Evolutionary conservation across 2,113 vertebrate species (phyloP).

Genomic region (Erinaceus europaeus): DNA sequence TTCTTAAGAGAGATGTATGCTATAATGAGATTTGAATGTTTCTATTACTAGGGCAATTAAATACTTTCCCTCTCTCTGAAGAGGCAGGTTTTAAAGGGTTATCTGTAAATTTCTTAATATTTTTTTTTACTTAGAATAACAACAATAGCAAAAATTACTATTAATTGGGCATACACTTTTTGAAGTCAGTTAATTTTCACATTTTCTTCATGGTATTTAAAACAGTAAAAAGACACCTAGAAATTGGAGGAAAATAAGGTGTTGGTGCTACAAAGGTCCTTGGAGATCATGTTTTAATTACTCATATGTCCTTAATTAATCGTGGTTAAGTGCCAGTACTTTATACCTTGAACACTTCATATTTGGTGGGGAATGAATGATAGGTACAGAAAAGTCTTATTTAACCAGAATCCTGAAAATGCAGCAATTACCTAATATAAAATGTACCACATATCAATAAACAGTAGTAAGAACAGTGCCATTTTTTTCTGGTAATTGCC

Average conservation of each 20-base stretch:
- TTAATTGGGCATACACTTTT: neutral
- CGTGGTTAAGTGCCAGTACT: neutral
- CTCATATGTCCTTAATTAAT: neutral
- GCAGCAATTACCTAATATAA: neutral
- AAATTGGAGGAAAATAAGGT: neutral
- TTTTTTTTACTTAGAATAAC: neutral
- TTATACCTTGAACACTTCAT: neutral
- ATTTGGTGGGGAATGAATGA: neutral
- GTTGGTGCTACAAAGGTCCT: neutral
- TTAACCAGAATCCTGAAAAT: neutral
- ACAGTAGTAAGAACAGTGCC: neutral
- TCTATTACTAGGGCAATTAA: slow-evolving; percentile 47
- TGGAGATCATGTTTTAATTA: neutral
- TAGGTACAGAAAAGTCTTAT: neutral
- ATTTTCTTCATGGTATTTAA: slow-evolving; percentile 10
- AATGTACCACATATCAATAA: neutral
- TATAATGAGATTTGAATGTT: slow-evolving; percentile 52
- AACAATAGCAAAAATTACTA: neutral
- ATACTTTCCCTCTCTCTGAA: neutral
- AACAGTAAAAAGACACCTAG: neutral
- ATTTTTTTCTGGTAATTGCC: neutral
- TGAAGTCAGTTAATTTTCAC: neutral
- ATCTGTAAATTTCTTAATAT: neutral
- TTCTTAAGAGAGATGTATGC: slow-evolving; percentile 37
- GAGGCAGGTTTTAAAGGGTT: neutral